Evolutionary conservation across 2,888 invertebrate species (phyloP), one percentile per base, ranked within the genome.

Genomic region (Argyra leucocephala): DNA sequence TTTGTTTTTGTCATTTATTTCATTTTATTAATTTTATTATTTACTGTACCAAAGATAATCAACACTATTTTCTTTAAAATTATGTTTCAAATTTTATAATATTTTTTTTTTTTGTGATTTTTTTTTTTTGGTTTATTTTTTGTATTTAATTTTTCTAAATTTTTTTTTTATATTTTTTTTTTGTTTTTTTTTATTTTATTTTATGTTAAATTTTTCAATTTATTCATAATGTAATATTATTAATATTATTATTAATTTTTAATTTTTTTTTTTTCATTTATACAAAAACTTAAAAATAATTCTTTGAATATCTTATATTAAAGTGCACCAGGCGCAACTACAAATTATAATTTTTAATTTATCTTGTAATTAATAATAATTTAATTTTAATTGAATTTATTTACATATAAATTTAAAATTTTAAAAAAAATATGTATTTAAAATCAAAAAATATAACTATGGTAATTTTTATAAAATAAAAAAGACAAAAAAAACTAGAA

Each of bases 311-410:
- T 67, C 65, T 67, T 68, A 68, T 66, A 21, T 67, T 67, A 67
- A 65, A 62, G 69, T 69, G 68, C 69, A 62, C 67, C 67, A 67
- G 68, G 62, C n/a, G n/a, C 61, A 67, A 66, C 60, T 64, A 67
- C 64, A 62, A 68, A 66, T 64, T 68, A 68, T 64, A 64, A 67
- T 64, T 66, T 22, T 22, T 22, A 31, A 31, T 31, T 31, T 31
- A 31, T 31, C 12, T 48, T 6, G 15, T 48, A 18, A 10, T 37
- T 37, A 12, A 12, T 9, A 37, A 37, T 37, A 10, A 10, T 37
- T 37, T 37, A 37, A 37, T 37, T 37, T 37, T 37, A n/a, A n/a
- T n/a, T 26, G 4, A 26, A 26, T 26, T 26, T 37, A 10, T 37
- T 37, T 37, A 10, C 15, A 10, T 10, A 37, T 15, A 10, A 37